Percentiles rank a stretch among this genome's conserved stretches.
These are phyloP conservation scores for Protophormia terraenovae DNA, from an alignment of 2,888 invertebrate genomes.

Conservation along the genomic window DNA sequence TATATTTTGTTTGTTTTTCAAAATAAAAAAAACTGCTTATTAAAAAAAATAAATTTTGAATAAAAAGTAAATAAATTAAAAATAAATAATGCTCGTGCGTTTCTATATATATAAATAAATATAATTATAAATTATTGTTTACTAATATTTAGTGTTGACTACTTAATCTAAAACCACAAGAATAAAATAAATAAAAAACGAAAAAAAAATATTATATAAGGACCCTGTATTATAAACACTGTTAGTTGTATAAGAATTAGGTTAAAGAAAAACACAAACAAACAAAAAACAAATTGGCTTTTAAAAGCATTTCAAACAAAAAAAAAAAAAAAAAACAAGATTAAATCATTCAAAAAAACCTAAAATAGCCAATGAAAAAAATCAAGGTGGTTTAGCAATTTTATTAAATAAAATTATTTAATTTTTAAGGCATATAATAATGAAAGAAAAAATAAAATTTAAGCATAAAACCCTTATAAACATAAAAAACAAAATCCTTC, in stretches of 20 bases:
- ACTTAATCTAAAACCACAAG: constrained; percentile 60
- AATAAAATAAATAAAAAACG: no score
- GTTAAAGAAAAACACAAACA: constrained; percentile 44
- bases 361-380: constrained; percentile 70
- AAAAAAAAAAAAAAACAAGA: constrained; percentile 59
- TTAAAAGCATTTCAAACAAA: constrained; percentile 66
- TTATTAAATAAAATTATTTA: constrained; percentile 78
- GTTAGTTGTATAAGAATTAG: constrained; percentile 66
- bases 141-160: constrained; percentile 68
- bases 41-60: background rate
- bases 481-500: constrained; percentile 40
- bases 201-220: constrained; percentile 33
- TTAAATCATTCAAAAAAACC: constrained; percentile 60
- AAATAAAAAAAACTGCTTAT: constrained; percentile 38
- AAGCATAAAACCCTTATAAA: constrained; percentile 57
- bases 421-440: constrained; percentile 68
- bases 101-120: constrained; percentile 56
- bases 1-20: constrained; percentile 32
- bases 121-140: constrained; percentile 66
- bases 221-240: constrained; percentile 73
- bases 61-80: background rate
- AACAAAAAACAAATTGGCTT: constrained; percentile 60
- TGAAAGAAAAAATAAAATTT: constrained; percentile 67
- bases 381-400: constrained; percentile 79
- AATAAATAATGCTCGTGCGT: constrained; percentile 16